phyloP scores from a whole-genome alignment of 2,797 vertebrate species.

The Carapus acus region DNA sequence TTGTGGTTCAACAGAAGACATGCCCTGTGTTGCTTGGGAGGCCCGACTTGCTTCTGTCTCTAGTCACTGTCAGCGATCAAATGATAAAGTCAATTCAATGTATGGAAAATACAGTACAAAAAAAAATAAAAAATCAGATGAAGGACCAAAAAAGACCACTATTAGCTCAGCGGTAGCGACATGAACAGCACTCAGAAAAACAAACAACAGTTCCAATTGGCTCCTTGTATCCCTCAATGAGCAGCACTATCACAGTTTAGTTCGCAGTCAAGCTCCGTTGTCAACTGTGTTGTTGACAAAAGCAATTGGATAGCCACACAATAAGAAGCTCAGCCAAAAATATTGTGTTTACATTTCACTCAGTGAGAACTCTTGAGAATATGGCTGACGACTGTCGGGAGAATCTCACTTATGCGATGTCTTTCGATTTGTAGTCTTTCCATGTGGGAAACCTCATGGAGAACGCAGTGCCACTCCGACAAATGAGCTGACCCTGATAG shows the following conservation, averaged over 20 bases:
- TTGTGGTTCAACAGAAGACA: conserved; percentile 13
- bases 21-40: conserved; percentile 1
- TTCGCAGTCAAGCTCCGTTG: conserved; percentile 48
- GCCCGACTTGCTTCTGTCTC: conserved; percentile 33
- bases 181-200: conserved; percentile 37
- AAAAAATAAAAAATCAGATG: conserved; percentile 26
- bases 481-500: conserved; percentile 29
- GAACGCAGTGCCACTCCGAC: conserved; percentile 32
- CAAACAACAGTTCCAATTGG: conserved; percentile 29
- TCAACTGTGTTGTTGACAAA: conserved; percentile 49
- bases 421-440: conserved; percentile 35
- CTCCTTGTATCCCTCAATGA: conserved; percentile 35
- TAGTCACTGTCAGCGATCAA: conserved; percentile 38
- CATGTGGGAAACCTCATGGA: conserved; percentile 13
- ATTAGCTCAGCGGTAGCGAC: conserved; percentile 31
- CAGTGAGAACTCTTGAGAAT: conserved; percentile 30
- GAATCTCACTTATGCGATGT: conserved; percentile 37
- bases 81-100: conserved; percentile 34
- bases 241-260: conserved; percentile 37
- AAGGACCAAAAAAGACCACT: conserved; percentile 48
- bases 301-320: conserved; percentile 44
- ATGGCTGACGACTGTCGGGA: conserved; percentile 37
- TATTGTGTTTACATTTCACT: conserved; percentile 51
- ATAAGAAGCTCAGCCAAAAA: conserved; percentile 44
- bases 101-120: conserved; percentile 31